Evolutionary conservation across 2,888 invertebrate species (phyloP).

Genomic region (Cephalotes varians): DNA sequence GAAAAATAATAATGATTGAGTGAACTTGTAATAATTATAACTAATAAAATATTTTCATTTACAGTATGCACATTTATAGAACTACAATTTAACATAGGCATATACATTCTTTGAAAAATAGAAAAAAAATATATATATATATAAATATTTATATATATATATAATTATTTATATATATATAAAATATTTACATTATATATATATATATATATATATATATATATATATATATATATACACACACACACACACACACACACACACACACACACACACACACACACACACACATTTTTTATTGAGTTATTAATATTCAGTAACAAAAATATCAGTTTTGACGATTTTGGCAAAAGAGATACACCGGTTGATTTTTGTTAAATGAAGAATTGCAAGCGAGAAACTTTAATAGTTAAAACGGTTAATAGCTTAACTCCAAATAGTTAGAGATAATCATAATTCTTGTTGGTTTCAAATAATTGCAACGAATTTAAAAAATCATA

Average conservation of each 20-base stretch:
- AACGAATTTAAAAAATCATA: constrained; percentile 72
- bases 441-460: too few relatives aligned
- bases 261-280: too few relatives aligned
- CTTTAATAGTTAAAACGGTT: constrained; percentile 54
- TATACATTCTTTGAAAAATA: constrained; percentile 7
- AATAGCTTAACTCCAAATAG: too few relatives aligned
- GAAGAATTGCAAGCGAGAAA: constrained; percentile 49
- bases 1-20: background rate
- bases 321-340: background rate
- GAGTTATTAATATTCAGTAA: background rate
- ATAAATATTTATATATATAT: too few relatives aligned
- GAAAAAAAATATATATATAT: background rate
- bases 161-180: too few relatives aligned
- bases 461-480: constrained; percentile 81
- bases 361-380: constrained; percentile 32
- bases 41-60: constrained; percentile 37
- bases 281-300: constrained; percentile 3
- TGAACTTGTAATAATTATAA: background rate
- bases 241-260: too few relatives aligned
- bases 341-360: constrained; percentile 12
- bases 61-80: constrained; percentile 47
- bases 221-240: too few relatives aligned
- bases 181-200: too few relatives aligned
- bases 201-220: too few relatives aligned
- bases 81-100: background rate